Evolutionary conservation across 2,797 vertebrate genomes (phyloP).

Genomic region (Pseudochirops cupreus): DNA sequence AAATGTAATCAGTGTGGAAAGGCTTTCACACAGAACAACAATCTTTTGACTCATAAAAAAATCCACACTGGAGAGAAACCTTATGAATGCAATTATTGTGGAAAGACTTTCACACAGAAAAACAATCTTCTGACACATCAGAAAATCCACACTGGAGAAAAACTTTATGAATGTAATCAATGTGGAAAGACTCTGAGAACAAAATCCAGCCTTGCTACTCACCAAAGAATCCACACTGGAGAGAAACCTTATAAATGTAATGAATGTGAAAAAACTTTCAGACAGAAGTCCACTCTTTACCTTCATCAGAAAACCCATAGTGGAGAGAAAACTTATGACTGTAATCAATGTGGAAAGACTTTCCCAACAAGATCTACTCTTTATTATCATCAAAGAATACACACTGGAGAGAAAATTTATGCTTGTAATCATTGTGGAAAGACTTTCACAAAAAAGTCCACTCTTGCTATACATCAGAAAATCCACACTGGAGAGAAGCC

Average conservation of each 20-base stretch:
- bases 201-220: neutral
- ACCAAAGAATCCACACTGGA: neutral
- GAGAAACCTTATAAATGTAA: neutral
- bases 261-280: neutral
- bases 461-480: neutral
- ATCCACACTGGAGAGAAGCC: neutral
- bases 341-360: neutral
- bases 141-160: neutral
- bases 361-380: neutral
- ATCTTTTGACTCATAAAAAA: neutral
- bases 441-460: neutral
- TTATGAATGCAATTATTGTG: neutral
- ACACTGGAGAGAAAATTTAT: neutral
- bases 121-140: neutral
- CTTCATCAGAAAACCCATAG: neutral
- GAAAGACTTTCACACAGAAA: neutral
- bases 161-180: neutral
- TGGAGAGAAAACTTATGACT: neutral
- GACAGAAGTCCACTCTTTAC: neutral
- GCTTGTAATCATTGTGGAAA: neutral
- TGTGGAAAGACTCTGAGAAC: neutral
- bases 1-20: neutral
- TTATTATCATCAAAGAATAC: neutral
- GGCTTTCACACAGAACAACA: neutral
- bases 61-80: neutral